phyloP scores from a whole-genome alignment of 2,113 vertebrate genomes.

The Pundamilia nyererei region DNA sequence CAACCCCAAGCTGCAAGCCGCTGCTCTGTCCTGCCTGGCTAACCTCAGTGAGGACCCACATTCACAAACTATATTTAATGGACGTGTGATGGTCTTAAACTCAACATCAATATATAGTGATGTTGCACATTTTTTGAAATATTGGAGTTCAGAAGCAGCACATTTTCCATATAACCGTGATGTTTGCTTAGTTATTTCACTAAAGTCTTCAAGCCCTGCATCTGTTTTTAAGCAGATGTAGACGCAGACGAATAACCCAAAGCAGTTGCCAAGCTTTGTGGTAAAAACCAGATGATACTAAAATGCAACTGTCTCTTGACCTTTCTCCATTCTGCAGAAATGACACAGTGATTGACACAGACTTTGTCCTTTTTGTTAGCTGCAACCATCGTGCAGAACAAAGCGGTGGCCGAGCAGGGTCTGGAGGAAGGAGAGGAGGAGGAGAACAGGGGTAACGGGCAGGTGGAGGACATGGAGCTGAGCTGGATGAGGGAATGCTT shows the following conservation, averaged over 20 bases:
- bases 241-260: not conserved
- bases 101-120: not conserved
- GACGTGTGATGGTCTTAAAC: not conserved
- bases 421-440: constrained; percentile 72
- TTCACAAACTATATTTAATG: not conserved
- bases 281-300: not conserved
- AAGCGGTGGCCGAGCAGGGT: constrained; percentile 50
- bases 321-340: not conserved
- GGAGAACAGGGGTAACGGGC: constrained; percentile 71
- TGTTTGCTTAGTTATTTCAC: not conserved
- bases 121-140: not conserved
- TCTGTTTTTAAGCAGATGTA: not conserved
- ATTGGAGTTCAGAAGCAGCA: not conserved
- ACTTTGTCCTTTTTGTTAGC: constrained; percentile 65
- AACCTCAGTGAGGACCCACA: constrained; percentile 82
- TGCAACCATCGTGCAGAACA: constrained; percentile 86
- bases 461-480: constrained; percentile 72
- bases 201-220: not conserved
- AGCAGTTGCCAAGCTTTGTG: not conserved
- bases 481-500: constrained; percentile 86
- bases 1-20: constrained; percentile 78
- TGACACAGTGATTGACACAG: not conserved
- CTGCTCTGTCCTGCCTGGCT: constrained; percentile 83
- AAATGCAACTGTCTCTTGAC: not conserved
- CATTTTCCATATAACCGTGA: not conserved